Percentiles rank a stretch among this genome's conserved stretches.
Evolutionary conservation across 2,888 invertebrate genomes (phyloP).

Genomic region (Thera britannica): DNA sequence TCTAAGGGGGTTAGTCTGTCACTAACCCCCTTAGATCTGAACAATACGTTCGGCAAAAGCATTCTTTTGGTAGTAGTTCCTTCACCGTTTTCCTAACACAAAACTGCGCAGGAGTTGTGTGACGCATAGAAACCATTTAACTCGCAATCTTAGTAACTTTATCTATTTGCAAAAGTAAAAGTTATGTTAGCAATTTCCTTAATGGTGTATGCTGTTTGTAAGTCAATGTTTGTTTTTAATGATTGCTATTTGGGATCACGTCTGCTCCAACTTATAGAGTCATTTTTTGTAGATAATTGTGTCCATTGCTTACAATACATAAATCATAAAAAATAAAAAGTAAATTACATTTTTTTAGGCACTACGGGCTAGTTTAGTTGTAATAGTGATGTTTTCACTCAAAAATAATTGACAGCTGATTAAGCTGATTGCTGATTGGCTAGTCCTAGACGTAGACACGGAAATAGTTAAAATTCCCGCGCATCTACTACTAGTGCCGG

Average conservation of each 20-base stretch:
- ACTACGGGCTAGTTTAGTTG: constrained; percentile 3
- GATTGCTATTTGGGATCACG: constrained; percentile 1
- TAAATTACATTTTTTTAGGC: no score
- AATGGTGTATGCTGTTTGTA: constrained; percentile 18
- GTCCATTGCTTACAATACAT: not conserved
- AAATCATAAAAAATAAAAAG: no score
- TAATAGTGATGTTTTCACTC: not conserved
- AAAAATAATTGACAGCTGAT: constrained; percentile 3
- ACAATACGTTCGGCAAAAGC: no score
- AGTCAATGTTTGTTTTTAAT: constrained; percentile 1
- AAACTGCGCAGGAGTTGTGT: not conserved
- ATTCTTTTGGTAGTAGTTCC: no score
- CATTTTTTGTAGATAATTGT: not conserved
- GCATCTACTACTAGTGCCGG: constrained; percentile 42
- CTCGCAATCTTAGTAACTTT: constrained; percentile 13
- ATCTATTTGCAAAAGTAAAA: constrained; percentile 29
- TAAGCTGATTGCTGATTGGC: not conserved
- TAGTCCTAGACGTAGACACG: constrained; percentile 2
- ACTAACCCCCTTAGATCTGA: no score
- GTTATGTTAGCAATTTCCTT: constrained; percentile 12
- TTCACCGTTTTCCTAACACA: no score
- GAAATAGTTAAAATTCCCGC: constrained; percentile 30
- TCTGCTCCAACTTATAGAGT: not conserved
- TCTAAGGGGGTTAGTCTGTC: no score
- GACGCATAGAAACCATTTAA: not conserved